phyloP scores from a whole-genome alignment of 1,140 invertebrate species.

The Limonius californicus region DNA sequence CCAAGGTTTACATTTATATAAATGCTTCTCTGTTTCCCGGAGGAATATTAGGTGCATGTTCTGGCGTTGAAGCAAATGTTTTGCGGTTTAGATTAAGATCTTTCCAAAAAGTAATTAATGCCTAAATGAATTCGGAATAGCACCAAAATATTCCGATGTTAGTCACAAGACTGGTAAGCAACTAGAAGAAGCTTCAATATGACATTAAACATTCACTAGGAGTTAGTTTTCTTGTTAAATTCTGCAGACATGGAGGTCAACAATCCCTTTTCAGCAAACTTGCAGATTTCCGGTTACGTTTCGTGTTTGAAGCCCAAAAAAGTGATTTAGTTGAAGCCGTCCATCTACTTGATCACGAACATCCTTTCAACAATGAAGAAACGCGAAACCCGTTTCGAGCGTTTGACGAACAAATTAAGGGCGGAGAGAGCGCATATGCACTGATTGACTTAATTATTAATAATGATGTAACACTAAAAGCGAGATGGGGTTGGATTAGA shows the following conservation, averaged over 20 bases:
- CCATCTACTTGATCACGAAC: background rate
- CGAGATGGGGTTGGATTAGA: conserved; percentile 7
- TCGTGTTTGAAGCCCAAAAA: background rate
- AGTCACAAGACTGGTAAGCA: too few relatives aligned
- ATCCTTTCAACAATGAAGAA: background rate
- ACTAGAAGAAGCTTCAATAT: too few relatives aligned
- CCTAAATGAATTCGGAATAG: too few relatives aligned
- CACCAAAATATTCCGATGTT: too few relatives aligned
- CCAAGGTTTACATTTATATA: too few relatives aligned
- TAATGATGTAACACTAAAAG: conserved; percentile 9
- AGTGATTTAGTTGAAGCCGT: background rate
- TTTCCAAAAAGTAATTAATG: too few relatives aligned
- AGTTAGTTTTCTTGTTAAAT: too few relatives aligned
- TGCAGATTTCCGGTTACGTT: background rate
- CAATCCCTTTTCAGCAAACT: background rate
- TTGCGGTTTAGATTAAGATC: too few relatives aligned
- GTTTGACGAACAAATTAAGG: background rate
- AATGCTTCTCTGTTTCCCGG: too few relatives aligned
- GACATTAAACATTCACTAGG: too few relatives aligned
- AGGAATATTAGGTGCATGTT: too few relatives aligned
- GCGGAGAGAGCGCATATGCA: background rate
- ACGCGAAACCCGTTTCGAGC: background rate
- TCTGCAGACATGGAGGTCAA: background rate
- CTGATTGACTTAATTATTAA: conserved; percentile 7
- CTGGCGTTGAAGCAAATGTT: too few relatives aligned